Base-by-base conservation (phyloP, 2,797 vertebrate species). In the Anguilla pacifica region DNA sequence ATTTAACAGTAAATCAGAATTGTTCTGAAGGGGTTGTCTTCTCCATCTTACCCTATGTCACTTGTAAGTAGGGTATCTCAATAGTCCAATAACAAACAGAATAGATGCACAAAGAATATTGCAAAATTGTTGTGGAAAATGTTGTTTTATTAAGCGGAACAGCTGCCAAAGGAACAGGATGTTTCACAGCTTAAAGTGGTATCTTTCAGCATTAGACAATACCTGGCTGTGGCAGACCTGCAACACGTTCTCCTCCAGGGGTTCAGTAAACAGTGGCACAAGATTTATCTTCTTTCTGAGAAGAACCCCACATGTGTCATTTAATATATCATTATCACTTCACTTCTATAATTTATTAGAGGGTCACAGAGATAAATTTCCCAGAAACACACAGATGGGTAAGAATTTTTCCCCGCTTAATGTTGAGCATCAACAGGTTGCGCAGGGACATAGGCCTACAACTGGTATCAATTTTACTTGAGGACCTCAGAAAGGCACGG, bases 401-500 rank as follows among this genome's bases (percentile, higher is more conserved):
- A 57, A 3, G 25, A 31, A 74, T 74, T 74, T 74, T 70, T 74
- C 46, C 51, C 7, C 7, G 5, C 74, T 46, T 79, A 10, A 77
- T 31, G 31, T 11, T 72, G 31, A 74, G 35, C 57, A 39, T 61
- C 74, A 39, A 35, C 59, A 61, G 22, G 46, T n/a, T 59, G 77
- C 39, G 55, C 86, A n/a, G 77, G 22, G 74, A 43, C 25, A 57
- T 39, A 77, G 70, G 22, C 22, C 61, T 39, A 64, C 22, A 77
- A 82, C 55, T 87, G 74, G 35, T 81, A 87, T 64, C 57, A 59
- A 46, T n/a, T 51, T 46, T 82, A 82, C 86, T 43, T 82, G 35
- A 82, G 59, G 55, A 87, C 39, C 55, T 59, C 74, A 81, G 35
- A 87, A 82, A 82, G 35, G 55, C 74, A 87, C 39, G 6, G 81